Evolutionary conservation across 2,113 vertebrate genomes (phyloP).

Genomic region (Melanocharis versteri): DNA sequence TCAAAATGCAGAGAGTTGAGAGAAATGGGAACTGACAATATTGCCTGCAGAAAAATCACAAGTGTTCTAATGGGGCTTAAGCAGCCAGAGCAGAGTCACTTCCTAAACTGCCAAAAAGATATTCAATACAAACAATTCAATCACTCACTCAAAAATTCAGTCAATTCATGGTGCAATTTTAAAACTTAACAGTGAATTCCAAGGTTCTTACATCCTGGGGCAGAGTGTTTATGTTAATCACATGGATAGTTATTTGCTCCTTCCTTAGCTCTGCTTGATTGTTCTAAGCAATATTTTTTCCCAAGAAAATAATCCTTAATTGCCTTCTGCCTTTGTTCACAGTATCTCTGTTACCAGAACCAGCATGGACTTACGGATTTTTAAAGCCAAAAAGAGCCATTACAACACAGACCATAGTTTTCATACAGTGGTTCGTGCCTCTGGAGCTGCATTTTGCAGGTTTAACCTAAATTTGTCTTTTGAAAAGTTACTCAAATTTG

Average conservation of each 20-base stretch:
- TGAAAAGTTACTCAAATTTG: neutral
- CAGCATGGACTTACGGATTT: neutral
- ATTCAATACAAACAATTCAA: neutral
- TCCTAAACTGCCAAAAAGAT: slow-evolving; percentile 6
- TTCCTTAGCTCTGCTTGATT: neutral
- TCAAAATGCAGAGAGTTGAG: neutral
- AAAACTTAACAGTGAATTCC: neutral
- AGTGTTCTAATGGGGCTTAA: neutral
- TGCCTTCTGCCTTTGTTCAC: neutral
- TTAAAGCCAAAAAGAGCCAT: neutral
- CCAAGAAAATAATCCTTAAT: neutral
- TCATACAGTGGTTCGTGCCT: neutral
- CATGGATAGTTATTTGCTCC: neutral
- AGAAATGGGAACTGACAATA: neutral
- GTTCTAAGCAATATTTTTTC: neutral
- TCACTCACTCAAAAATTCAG: neutral
- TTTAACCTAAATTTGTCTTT: neutral
- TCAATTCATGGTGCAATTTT: neutral
- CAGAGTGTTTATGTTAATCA: neutral
- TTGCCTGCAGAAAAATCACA: neutral
- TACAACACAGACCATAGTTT: neutral
- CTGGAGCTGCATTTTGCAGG: neutral
- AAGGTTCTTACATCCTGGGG: neutral
- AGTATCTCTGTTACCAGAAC: neutral
- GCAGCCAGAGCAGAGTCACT: neutral